Base-by-base conservation (phyloP, 2,888 invertebrate genomes). In the Amphipyra tragopoginis region DNA sequence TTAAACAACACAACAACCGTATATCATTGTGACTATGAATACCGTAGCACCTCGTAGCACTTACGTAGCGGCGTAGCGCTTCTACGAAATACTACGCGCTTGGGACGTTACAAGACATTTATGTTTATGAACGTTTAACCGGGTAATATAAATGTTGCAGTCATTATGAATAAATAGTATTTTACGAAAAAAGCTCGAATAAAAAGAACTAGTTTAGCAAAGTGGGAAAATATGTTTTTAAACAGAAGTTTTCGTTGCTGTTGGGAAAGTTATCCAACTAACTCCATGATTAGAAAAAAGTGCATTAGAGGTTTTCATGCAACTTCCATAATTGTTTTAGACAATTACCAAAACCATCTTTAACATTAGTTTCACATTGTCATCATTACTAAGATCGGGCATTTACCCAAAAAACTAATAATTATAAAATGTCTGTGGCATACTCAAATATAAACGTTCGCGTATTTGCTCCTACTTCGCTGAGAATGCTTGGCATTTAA, bases 1-100 rank as follows among this genome's bases (percentile, higher is more conserved):
- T 36, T 34, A n/a, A 34, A 42, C 5, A 34, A 56, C 44, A 51
- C 45, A 49, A 65, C 48, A 33, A 21, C 29, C n/a, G 15, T 62
- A 21, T 52, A 40, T 52, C 21, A 44, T 40, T 26, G 29, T 54
- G 14, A 26, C n/a, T 40, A 45, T 54, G 55, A 62, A 69, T 49
- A 48, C n/a, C 36, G 42, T 57, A 59, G 47, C 65, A 57, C 51
- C 53, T 38, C 62, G 76, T 64, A 72, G 68, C 40, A 47, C 5
- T 43, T 55, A 36, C 50, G 44, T 69, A 56, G 67, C 53, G n/a
- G 14, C 48, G 50, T 56, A 51, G 43, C 34, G 33, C 36, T 7
- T 45, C 63, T 73, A 71, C 67, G 53, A 56, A 33, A 38, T 61
- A 50, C 49, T 58, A 62, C 34, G 36, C 52, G 42, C 50, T 15